These are phyloP conservation scores for Lucilia cuprina DNA, from an alignment of 1,140 invertebrate species.

Conservation along the genomic window DNA sequence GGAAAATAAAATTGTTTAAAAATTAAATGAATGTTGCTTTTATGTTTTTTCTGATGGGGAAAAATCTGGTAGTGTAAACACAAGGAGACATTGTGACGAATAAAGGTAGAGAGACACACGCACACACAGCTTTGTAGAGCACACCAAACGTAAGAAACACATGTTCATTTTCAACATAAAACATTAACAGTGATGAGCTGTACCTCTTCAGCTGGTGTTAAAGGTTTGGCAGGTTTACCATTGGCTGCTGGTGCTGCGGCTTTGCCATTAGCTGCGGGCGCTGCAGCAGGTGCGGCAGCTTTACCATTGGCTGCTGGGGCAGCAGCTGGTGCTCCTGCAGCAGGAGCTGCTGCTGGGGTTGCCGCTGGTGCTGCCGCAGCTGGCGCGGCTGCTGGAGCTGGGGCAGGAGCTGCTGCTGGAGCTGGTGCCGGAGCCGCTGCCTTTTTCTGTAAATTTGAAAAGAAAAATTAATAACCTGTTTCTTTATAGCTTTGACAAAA, in stretches of 20 bases:
- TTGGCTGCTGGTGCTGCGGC: conserved; percentile 25
- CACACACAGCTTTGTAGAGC: neutral
- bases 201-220: conserved; percentile 35
- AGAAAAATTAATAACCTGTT: neutral
- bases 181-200: neutral
- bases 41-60: neutral
- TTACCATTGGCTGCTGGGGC: conserved; percentile 1
- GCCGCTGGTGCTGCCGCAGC: conserved; percentile 26
- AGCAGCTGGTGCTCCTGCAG: conserved; percentile 23
- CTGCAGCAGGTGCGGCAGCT: conserved; percentile 11
- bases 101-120: neutral
- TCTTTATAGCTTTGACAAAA: neutral
- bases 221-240: conserved; percentile 11
- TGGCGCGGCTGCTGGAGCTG: conserved; percentile 38
- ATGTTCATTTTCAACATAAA: neutral
- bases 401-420: conserved; percentile 43
- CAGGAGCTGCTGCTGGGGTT: conserved; percentile 30
- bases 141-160: neutral
- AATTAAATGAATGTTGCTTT: neutral
- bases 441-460: conserved; percentile 38
- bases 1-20: conserved; percentile 23
- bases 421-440: conserved; percentile 45
- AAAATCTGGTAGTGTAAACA: conserved; percentile 6
- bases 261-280: conserved; percentile 13
- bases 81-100: conserved; percentile 35